A percentile compares a stretch with the other conserved stretches of the same genome.
Conservation (phyloP, 2,113 vertebrate species). For the Syrmaticus mikado region DNA sequence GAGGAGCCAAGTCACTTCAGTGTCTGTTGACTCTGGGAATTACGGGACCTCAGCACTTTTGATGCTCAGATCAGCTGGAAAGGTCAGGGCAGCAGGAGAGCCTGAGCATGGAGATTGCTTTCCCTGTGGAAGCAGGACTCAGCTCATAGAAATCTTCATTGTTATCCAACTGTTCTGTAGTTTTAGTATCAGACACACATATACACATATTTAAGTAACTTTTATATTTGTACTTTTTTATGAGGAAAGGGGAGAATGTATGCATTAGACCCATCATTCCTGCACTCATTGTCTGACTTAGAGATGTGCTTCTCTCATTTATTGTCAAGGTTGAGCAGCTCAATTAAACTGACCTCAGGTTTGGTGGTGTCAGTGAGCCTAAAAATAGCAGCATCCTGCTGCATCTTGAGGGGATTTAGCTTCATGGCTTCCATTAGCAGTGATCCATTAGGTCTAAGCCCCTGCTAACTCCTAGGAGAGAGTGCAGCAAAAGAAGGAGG, state of each 20-base stretch:
- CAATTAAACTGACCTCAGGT: slow-evolving; percentile 1
- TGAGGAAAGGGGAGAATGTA: not conserved
- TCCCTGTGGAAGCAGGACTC: not conserved
- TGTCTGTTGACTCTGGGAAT: not conserved
- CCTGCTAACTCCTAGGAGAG: not conserved
- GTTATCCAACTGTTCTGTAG: not conserved
- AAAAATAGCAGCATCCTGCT: slow-evolving; percentile 54
- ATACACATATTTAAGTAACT: not conserved
- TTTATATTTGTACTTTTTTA: not conserved
- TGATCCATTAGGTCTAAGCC: slow-evolving; percentile 40
- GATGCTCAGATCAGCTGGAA: not conserved
- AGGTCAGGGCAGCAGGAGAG: not conserved
- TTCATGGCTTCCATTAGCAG: slow-evolving; percentile 39
- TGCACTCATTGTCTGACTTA: not conserved
- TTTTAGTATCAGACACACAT: not conserved
- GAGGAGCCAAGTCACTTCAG: not conserved
- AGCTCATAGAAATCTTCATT: not conserved
- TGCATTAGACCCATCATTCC: not conserved
- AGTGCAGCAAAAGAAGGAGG: not conserved
- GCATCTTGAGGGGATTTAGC: not conserved
- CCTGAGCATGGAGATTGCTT: not conserved
- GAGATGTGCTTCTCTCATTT: not conserved
- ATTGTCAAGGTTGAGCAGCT: not conserved
- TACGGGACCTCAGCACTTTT: not conserved
- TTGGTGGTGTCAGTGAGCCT: not conserved